Base-by-base conservation (phyloP, 2,797 vertebrate species). In the Brachyrhaphis roseni region DNA sequence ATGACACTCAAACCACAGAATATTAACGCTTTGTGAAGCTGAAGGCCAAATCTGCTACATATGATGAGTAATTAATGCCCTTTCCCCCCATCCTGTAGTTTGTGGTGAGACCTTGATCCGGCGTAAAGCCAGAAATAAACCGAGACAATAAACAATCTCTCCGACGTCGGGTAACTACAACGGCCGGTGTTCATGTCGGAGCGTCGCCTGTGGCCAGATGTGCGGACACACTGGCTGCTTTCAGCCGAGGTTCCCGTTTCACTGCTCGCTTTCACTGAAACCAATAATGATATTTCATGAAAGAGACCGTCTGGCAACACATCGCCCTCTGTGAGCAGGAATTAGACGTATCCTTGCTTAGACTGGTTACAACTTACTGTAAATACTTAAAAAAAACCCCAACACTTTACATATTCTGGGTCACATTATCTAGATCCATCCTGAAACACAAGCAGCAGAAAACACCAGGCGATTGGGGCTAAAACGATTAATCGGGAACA, bases 1-100 rank as follows among this genome's bases (percentile, higher is more conserved):
- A 10, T 34, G 15, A 36, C 15, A 62, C 28, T 62, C 28, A 59
- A 16, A 34, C 7, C 34, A n/a, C 43, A 45, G 31, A 79, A 82
- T 86, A 78, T 89, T 91, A 84, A 88, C 76, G 84, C 84, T 31
- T 80, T 84, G 75, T 26, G 83, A 79, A 84, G 71, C 82, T 83
- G 88, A 91, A 91, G 90, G 94, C 90, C 93, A 93, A 93, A 94
- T 95, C 93, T 95, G 94, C 85, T 91, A 86, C 88, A 84, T 88
- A 84, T 87, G 88, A 72, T 31, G 74, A 31, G 89, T 93, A 94
- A 95, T 94, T 92, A 92, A 94, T 86, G 76, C 82, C 70, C 79
- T 10, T 79, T 83, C 75, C 62, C 72, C 76, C 71, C 43, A 46
- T 8, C 16, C 77, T 26, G 83, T 75, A 87, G 90, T 92, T 85